A percentile compares a stretch with the other conserved stretches of the same genome.
These are phyloP conservation scores for Coremacera marginata DNA, from an alignment of 2,888 invertebrate genomes.

Conservation along the genomic window DNA sequence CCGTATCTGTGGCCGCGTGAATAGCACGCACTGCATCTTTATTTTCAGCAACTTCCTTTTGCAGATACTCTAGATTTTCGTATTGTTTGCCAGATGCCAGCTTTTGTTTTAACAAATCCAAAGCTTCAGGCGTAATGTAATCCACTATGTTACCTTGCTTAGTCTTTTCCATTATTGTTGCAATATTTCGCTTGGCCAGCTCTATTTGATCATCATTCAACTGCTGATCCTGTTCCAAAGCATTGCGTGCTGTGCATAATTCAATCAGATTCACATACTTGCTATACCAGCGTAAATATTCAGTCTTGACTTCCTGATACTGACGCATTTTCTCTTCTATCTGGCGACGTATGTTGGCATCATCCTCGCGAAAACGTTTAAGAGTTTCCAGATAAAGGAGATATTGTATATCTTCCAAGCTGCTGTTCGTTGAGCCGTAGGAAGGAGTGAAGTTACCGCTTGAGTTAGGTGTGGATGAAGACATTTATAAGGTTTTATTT, in stretches of 20 bases:
- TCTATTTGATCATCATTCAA: conserved; percentile 42
- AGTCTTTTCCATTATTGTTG: conserved; percentile 45
- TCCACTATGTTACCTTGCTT: conserved; percentile 49
- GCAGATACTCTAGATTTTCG: conserved; percentile 44
- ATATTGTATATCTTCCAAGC: conserved; percentile 56
- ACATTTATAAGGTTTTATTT: background rate
- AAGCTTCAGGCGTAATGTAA: conserved; percentile 45
- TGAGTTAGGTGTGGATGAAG: background rate
- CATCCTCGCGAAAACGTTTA: conserved; percentile 58
- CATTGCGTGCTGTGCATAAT: conserved; percentile 46
- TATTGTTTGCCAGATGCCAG: conserved; percentile 41
- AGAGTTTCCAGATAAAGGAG: conserved; percentile 59
- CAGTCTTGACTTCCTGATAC: conserved; percentile 54
- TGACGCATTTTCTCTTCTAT: conserved; percentile 57
- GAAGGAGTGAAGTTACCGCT: background rate
- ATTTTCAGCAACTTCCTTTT: conserved; percentile 51
- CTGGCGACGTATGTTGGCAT: conserved; percentile 53
- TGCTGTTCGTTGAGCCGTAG: background rate
- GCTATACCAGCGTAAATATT: conserved; percentile 53
- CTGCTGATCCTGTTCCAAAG: conserved; percentile 41
- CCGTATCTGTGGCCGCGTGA: conserved; percentile 48
- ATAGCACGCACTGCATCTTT: conserved; percentile 52
- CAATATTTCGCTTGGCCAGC: conserved; percentile 36
- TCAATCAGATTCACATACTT: conserved; percentile 52
- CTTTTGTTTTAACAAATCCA: conserved; percentile 42